phyloP scores from a whole-genome alignment of 1,140 invertebrate genomes.

The Meloidogyne exigua region DNA sequence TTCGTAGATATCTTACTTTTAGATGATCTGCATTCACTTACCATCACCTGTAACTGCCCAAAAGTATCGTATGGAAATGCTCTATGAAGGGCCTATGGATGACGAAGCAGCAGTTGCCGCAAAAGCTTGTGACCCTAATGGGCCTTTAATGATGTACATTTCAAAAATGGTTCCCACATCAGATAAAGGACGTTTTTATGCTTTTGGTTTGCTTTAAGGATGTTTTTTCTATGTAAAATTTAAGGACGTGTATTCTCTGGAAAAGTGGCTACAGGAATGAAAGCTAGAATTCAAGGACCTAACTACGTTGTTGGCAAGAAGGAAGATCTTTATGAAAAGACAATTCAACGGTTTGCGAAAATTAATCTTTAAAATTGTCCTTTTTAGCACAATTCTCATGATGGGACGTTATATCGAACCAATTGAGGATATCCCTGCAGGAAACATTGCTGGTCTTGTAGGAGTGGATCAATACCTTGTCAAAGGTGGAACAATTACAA shows the following conservation, averaged over 20 bases:
- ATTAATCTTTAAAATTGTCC: neutral
- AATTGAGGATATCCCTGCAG: slow-evolving; percentile 97
- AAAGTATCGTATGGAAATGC: slow-evolving; percentile 97
- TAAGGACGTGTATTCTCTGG: slow-evolving; percentile 89
- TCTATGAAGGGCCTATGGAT: slow-evolving; percentile 95
- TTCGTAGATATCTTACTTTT: slow-evolving; percentile 64
- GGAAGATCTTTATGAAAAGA: slow-evolving; percentile 97
- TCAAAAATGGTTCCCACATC: slow-evolving; percentile 99
- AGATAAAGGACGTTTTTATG: slow-evolving; percentile 99
- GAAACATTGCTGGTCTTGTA: slow-evolving; percentile 99
- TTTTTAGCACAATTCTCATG: slow-evolving; percentile 90
- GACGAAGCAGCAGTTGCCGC: slow-evolving; percentile 82
- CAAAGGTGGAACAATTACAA: slow-evolving; percentile 98
- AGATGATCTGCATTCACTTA: slow-evolving; percentile 99
- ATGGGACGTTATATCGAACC: slow-evolving; percentile 99
- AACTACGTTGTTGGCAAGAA: slow-evolving; percentile 97
- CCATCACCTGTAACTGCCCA: slow-evolving; percentile 98
- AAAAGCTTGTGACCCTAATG: slow-evolving; percentile 89
- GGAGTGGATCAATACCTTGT: slow-evolving; percentile 99
- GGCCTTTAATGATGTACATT: slow-evolving; percentile 99
- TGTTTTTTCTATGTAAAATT: too few species aligned
- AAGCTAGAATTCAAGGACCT: slow-evolving; percentile 95
- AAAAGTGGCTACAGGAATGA: slow-evolving; percentile 88
- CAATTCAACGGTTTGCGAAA: slow-evolving; percentile 76
- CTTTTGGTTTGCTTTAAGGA: slow-evolving; percentile 74